Percentiles rank a stretch among this genome's conserved stretches.
Conservation (phyloP, 2,113 vertebrate species). For the Struthio camelus region DNA sequence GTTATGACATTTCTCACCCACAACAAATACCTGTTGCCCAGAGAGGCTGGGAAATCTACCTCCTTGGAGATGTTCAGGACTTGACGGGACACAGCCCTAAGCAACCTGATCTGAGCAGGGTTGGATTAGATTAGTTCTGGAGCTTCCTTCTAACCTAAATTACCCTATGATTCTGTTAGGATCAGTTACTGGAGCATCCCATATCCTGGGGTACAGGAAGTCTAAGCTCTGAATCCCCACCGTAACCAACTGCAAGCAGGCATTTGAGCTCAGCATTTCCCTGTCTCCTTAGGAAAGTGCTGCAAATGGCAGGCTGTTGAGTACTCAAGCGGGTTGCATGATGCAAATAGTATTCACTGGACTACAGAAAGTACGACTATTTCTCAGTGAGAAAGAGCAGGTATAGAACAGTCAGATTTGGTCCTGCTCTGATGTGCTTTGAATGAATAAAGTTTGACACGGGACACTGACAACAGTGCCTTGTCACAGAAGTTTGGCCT, state of each 20-base stretch:
- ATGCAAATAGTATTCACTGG: neutral
- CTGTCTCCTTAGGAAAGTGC: neutral
- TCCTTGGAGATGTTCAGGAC: neutral
- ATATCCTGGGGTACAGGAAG: neutral
- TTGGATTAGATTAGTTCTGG: neutral
- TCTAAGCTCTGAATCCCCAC: neutral
- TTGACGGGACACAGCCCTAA: neutral
- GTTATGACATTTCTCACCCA: neutral
- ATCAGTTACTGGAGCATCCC: neutral
- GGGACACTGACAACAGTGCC: neutral
- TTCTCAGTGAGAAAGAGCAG: neutral
- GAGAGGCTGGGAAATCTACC: neutral
- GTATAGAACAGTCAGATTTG: neutral
- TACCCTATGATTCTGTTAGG: neutral
- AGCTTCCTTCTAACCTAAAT: neutral
- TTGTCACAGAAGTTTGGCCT: neutral
- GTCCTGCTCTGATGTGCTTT: neutral
- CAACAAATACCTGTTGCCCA: neutral
- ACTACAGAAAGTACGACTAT: neutral
- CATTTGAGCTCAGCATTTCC: neutral
- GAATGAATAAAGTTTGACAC: neutral
- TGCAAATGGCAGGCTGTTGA: neutral
- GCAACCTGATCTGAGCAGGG: neutral
- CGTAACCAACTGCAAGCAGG: neutral
- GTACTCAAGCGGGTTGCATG: neutral